Conservation (phyloP, 2,113 vertebrate species). For the Planiliza haematocheilus region DNA sequence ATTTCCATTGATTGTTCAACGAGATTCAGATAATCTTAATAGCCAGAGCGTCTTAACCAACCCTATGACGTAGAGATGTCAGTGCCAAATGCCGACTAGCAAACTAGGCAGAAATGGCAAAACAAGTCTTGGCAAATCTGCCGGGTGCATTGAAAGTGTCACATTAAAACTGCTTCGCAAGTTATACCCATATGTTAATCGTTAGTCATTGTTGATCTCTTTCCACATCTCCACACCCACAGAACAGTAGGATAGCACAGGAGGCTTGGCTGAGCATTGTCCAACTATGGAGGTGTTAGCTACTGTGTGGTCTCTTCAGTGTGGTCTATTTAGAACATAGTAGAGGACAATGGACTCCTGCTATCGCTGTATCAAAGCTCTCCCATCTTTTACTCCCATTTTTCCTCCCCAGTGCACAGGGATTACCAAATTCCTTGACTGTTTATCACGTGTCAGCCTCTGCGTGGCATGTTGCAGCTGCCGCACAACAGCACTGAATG, state of each 20-base stretch:
- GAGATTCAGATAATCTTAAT: too few relatives aligned
- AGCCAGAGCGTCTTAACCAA: too few relatives aligned
- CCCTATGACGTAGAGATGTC: too few relatives aligned
- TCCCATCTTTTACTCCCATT: constrained; percentile 43
- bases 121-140: too few relatives aligned
- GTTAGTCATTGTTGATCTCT: neutral
- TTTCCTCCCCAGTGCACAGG: constrained; percentile 34
- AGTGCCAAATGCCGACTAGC: too few relatives aligned
- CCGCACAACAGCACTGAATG: neutral
- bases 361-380: constrained; percentile 36
- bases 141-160: neutral
- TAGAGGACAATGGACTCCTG: constrained; percentile 31
- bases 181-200: neutral
- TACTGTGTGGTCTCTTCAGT: constrained; percentile 43
- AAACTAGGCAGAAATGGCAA: too few relatives aligned
- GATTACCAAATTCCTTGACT: constrained; percentile 47
- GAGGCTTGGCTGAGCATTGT: constrained; percentile 1
- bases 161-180: neutral
- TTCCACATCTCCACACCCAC: neutral
- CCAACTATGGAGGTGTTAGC: neutral
- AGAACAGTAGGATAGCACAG: neutral
- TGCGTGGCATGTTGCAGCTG: constrained; percentile 34
- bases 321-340: constrained; percentile 23
- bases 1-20: too few relatives aligned
- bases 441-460: constrained; percentile 11